Conservation (phyloP, 2,113 vertebrate species). For the Clupea harengus region DNA sequence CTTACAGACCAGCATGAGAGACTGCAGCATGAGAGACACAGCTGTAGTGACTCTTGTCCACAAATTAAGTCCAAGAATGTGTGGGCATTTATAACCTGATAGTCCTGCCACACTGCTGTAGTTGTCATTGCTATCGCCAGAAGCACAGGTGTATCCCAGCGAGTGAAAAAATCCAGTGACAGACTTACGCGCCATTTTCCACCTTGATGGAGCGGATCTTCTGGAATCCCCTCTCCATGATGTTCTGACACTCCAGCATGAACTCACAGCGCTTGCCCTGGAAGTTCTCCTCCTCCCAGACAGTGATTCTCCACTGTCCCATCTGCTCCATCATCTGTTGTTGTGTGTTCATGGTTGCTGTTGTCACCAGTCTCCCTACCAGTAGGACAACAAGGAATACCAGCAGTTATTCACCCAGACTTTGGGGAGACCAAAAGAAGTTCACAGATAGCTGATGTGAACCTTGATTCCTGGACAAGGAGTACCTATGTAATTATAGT, state of each 20-base stretch:
- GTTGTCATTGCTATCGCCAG: neutral
- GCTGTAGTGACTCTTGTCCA: neutral
- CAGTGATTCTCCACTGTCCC: constrained; percentile 87
- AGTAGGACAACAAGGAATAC: constrained; percentile 39
- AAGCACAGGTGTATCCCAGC: neutral
- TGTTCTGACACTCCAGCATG: constrained; percentile 89
- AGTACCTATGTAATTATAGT: neutral
- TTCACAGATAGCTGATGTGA: neutral
- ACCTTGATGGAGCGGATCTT: constrained; percentile 96
- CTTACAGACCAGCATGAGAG: neutral
- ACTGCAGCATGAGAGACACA: neutral
- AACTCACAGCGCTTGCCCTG: constrained; percentile 93
- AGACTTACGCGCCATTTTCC: constrained; percentile 90
- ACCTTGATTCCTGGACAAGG: constrained; percentile 18
- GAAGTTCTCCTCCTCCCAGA: constrained; percentile 96
- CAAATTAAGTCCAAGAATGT: neutral
- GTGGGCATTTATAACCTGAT: neutral
- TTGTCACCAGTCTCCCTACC: constrained; percentile 53
- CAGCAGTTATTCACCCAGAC: neutral
- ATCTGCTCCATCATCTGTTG: constrained; percentile 79
- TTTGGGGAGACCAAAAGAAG: neutral
- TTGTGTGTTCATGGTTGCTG: constrained; percentile 81
- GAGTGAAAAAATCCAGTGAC: neutral
- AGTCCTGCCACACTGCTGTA: neutral
- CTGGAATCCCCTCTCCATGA: constrained; percentile 89